Evolutionary conservation across 2,888 invertebrate genomes (phyloP).

Genomic region (Timema cristinae): DNA sequence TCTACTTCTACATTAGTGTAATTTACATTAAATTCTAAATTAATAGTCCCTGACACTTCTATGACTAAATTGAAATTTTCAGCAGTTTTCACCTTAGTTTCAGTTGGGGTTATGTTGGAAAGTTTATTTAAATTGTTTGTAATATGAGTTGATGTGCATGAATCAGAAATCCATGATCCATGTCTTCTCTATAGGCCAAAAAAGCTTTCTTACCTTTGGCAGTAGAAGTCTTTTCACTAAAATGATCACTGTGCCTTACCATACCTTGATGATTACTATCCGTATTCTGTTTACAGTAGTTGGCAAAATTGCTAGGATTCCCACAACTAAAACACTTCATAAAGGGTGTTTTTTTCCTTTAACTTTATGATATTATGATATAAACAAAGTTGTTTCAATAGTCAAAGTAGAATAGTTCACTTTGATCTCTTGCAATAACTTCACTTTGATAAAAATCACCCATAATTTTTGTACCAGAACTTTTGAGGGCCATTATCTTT

Average conservation of each 20-base stretch:
- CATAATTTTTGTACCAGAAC: slow-evolving; percentile 1
- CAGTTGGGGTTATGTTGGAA: background rate
- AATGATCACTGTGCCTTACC: too few species aligned
- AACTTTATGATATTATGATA: too few species aligned
- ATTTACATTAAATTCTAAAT: background rate
- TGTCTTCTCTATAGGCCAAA: background rate
- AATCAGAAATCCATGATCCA: background rate
- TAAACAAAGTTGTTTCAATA: too few species aligned
- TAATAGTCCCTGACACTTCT: background rate
- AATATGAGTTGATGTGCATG: background rate
- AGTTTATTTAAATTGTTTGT: background rate
- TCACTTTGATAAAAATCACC: background rate
- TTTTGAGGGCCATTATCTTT: slow-evolving; percentile 11
- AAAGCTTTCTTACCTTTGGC: background rate
- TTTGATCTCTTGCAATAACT: too few species aligned
- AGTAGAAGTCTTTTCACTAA: too few species aligned
- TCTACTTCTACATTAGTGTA: background rate
- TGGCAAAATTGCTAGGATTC: background rate
- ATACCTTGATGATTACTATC: background rate
- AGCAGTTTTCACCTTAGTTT: background rate
- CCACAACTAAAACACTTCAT: background rate
- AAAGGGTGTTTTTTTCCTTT: background rate
- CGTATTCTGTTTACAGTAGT: background rate
- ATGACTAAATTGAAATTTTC: background rate
- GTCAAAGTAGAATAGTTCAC: too few species aligned